Conservation (phyloP, 2,113 vertebrate species). For the Amphilophus citrinellus region DNA sequence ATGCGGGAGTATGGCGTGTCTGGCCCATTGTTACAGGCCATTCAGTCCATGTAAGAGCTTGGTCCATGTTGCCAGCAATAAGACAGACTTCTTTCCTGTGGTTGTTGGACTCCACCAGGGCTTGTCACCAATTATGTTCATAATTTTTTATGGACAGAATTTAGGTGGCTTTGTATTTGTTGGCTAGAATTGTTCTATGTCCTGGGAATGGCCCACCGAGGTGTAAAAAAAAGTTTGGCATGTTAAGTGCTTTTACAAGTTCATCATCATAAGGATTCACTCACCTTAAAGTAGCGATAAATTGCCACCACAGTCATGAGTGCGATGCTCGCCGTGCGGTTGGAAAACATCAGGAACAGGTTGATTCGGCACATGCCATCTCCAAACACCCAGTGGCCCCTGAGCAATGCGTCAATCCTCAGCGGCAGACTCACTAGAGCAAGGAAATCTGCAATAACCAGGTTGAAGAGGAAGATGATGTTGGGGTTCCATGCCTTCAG, state of each 20-base stretch:
- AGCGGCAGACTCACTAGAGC: conserved; percentile 79
- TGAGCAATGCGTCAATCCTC: conserved; percentile 73
- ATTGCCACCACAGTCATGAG: conserved; percentile 79
- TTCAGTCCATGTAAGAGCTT: no score
- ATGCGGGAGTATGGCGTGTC: no score
- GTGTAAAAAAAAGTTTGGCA: background rate
- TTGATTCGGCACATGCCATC: conserved; percentile 71
- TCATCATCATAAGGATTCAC: background rate
- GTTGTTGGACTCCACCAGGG: no score
- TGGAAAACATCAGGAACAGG: conserved; percentile 81
- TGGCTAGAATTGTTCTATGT: background rate
- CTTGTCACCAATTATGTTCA: no score
- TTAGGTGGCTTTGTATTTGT: no score
- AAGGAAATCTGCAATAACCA: conserved; percentile 81
- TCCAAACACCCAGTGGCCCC: conserved; percentile 77
- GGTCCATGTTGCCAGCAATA: no score
- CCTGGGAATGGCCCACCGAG: background rate
- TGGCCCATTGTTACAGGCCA: no score
- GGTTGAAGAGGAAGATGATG: conserved; percentile 78
- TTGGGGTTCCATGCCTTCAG: conserved; percentile 76
- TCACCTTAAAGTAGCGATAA: conserved; percentile 83
- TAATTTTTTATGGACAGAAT: no score
- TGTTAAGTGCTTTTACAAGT: background rate
- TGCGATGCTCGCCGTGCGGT: conserved; percentile 79
- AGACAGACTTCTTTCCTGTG: no score